Evolutionary conservation across 1,140 invertebrate genomes (phyloP), one percentile per base, ranked within the genome.

Genomic region (Lycorma delicatula): DNA sequence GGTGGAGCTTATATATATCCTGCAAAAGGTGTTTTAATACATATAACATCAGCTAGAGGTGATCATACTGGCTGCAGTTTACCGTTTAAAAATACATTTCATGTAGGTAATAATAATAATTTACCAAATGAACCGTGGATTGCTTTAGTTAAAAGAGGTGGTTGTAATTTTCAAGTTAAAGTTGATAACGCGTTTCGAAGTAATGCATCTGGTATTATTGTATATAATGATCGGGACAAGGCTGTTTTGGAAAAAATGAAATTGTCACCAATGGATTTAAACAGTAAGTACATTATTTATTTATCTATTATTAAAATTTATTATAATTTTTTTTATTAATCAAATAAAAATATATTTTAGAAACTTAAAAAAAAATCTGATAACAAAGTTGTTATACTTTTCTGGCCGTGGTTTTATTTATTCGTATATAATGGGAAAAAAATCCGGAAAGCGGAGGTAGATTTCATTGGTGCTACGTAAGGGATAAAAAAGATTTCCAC

Each of bases 151-250:
- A 77, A 80, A 60, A 71, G 86, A 16, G 87, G 87, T 23, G 74
- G 70, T 18, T 91, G 87, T 71, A 83, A 83, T 62, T 88, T 88
- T 67, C 82, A 87, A 66, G 78, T 81, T 46, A 91, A 90, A 72
- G 77, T 87, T 51, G 78, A 83, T 62, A 83, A 89, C 70, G 85
- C 86, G 13, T 80, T 78, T 66, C 71, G 73, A 29, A 79, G 77
- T 52, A 84, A 84, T 64, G 87, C 87, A 1, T 77, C 78, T 0
- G 87, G 81, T 0, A 81, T 88, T 13, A 78, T 90, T 28, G 79
- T 90, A 11, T 90, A 89, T 73, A 86, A 89, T 69, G 81, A 85
- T 70, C 74, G 81, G 44, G 78, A 81, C 36, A 77, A 79, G 20
- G 73, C 75, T n/a, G 68, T 70, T 26, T 70, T 87, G 62, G 83